phyloP scores from a whole-genome alignment of 2,888 invertebrate genomes.

The Diloba caeruleocephala region DNA sequence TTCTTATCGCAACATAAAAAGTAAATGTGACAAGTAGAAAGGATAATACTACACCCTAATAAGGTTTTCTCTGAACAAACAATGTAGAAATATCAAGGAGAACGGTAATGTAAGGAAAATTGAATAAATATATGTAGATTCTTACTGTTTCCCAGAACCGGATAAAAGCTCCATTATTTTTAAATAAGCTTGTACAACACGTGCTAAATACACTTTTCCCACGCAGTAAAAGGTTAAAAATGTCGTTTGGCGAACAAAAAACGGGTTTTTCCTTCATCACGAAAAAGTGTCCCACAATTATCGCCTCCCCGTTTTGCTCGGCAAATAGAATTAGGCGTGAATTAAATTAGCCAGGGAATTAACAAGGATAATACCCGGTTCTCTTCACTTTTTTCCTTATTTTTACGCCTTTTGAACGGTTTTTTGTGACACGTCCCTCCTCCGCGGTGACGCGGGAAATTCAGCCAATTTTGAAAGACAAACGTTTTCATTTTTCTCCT shows the following conservation, averaged over 20 bases:
- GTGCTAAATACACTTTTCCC: conserved; percentile 66
- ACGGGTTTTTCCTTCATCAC: conserved; percentile 71
- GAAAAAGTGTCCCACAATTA: conserved; percentile 85
- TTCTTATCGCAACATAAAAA: too few relatives aligned
- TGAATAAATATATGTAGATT: conserved; percentile 7
- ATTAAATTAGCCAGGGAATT: conserved; percentile 88
- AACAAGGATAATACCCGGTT: conserved; percentile 86
- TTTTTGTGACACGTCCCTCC: conserved; percentile 65
- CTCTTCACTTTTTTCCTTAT: conserved; percentile 79
- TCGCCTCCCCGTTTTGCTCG: conserved; percentile 86
- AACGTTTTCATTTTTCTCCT: conserved; percentile 49
- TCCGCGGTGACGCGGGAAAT: conserved; percentile 52
- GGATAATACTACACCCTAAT: too few relatives aligned
- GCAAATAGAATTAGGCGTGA: conserved; percentile 88
- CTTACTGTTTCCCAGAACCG: conserved; percentile 17
- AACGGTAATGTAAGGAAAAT: conserved; percentile 11
- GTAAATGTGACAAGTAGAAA: too few relatives aligned
- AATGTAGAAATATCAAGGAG: neutral
- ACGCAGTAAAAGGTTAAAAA: conserved; percentile 71
- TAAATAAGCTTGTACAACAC: conserved; percentile 48
- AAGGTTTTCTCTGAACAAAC: neutral
- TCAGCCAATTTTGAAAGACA: conserved; percentile 60
- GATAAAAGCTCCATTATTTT: conserved; percentile 43
- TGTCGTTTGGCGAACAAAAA: conserved; percentile 65
- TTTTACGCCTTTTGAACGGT: conserved; percentile 73